Base-by-base conservation (phyloP, 2,888 invertebrate species). In the Brachylomia viminalis region DNA sequence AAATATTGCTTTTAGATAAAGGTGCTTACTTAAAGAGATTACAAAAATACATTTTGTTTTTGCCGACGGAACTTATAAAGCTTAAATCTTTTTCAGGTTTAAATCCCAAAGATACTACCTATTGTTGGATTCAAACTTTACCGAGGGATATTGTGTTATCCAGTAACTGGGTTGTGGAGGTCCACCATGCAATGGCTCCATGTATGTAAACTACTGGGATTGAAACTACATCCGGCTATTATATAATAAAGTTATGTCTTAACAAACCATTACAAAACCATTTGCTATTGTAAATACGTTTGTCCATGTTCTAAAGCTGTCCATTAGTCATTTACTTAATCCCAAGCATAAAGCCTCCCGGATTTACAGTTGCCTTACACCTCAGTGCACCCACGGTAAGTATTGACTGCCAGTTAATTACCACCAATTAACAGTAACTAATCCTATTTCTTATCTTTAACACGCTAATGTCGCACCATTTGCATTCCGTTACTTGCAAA, bases 361-460 rank as follows among this genome's bases (percentile, higher is more conserved):
- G 65, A 5, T 17, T 58, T 61, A 68, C 38, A 33, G n/a, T 58
- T 61, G 45, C 33, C 33, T 59, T 47, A 80, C 33, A 54, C 13
- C 15, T 47, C 17, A 27, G 23, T 33, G 42, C 64, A 72, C 71
- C 79, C 64, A 65, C 67, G 27, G 68, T 42, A 42, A 59, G 61
- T 76, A 86, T 86, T 84, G 84, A 64, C 77, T 79, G 75, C 56
- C 74, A 72, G 80, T 72, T 94, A 94, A 95, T 94, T 94, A 93
- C 91, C 87, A 64, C 83, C 86, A 91, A 94, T 94, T 94, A 94
- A 90, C 93, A 93, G 83, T 86, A 89, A 89, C 92, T 96, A 96
- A 96, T 96, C 95, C 96, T 89, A 91, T 92, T 94, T 93, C 95
- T 96, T 96, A 96, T 96, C 96, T 94, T 92, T 90, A 90, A 91